phyloP scores from a whole-genome alignment of 2,113 vertebrate genomes.

The Plestiodon gilberti region DNA sequence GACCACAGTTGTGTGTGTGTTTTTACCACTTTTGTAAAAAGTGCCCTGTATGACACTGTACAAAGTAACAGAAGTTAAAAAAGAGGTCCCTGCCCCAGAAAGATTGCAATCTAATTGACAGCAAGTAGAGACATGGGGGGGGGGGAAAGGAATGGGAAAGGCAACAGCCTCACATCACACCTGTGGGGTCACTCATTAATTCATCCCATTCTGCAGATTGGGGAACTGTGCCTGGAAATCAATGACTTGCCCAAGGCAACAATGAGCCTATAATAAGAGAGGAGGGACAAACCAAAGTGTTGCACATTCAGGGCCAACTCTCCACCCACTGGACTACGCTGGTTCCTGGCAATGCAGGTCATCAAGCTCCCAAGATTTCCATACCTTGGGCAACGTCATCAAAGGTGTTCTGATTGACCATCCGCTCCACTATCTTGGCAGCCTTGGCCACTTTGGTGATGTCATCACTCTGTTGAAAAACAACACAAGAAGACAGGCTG shows the following conservation, averaged over 20 bases:
- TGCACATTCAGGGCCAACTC: neutral
- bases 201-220: neutral
- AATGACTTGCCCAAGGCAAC: neutral
- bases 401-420: conserved; percentile 90
- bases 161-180: neutral
- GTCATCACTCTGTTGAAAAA: conserved; percentile 77
- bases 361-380: neutral
- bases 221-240: neutral
- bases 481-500: conserved; percentile 32
- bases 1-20: too few species aligned
- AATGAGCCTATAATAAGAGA: neutral
- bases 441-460: conserved; percentile 80
- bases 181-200: neutral
- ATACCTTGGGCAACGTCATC: conserved; percentile 91
- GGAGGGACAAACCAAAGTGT: neutral
- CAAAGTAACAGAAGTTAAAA: too few species aligned
- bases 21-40: too few species aligned
- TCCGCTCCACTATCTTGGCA: conserved; percentile 88
- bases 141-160: too few species aligned
- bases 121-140: too few species aligned
- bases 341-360: too few species aligned
- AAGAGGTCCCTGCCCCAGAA: too few species aligned
- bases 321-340: neutral
- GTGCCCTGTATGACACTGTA: too few species aligned
- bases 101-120: too few species aligned